phyloP scores from a whole-genome alignment of 2,113 vertebrate species.

The Guaruba guarouba region DNA sequence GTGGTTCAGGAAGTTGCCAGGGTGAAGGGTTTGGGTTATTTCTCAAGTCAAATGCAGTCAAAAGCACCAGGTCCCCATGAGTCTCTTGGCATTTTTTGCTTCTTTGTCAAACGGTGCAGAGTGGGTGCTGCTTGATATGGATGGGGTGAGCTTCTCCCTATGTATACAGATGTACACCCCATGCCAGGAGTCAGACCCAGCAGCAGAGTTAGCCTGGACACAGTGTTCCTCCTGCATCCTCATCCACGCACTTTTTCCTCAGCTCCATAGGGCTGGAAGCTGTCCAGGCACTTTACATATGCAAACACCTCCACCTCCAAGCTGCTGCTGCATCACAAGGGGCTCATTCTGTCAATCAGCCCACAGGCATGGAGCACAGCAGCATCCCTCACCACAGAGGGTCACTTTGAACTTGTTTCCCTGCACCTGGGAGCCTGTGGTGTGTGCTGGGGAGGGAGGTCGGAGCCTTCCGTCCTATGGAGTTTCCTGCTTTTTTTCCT shows the following conservation, averaged over 20 bases:
- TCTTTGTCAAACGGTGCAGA: neutral
- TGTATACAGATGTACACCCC: neutral
- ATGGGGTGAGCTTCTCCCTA: neutral
- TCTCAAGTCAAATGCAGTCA: neutral
- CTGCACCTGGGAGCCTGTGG: neutral
- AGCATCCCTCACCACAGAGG: neutral
- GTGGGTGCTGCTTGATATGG: neutral
- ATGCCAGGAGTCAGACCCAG: neutral
- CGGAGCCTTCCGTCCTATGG: neutral
- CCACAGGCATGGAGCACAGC: accelerated
- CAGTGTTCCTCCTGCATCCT: neutral
- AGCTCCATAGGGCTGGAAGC: neutral
- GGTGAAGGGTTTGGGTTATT: neutral
- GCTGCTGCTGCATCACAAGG: neutral
- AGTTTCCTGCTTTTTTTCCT: neutral
- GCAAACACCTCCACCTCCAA: constrained; percentile 7
- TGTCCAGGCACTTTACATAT: neutral
- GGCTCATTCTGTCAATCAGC: neutral
- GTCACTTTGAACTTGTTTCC: neutral
- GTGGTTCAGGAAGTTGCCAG: neutral
- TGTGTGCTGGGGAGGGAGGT: neutral
- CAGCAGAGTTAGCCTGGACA: neutral
- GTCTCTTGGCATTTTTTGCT: neutral
- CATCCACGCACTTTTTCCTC: accelerated
- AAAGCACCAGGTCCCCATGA: neutral